These are phyloP conservation scores for Syrrhaptes paradoxus DNA, from an alignment of 2,113 vertebrate species.

Conservation along the genomic window DNA sequence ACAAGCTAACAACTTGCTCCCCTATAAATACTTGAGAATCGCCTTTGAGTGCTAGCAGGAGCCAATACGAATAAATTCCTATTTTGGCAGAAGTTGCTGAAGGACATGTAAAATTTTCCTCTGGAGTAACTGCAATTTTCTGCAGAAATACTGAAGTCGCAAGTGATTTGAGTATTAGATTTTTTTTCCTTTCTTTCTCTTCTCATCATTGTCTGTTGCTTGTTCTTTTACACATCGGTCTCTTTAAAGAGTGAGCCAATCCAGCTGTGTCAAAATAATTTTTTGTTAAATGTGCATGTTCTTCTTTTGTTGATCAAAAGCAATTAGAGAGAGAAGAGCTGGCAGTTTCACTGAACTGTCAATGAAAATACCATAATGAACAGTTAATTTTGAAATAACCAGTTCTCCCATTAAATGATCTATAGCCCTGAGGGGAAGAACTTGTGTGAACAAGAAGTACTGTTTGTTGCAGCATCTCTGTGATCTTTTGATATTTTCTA, in stretches of 20 bases:
- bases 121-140: neutral
- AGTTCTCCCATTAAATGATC: conserved; percentile 42
- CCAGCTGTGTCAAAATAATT: neutral
- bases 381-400: conserved; percentile 43
- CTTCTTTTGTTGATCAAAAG: conserved; percentile 35
- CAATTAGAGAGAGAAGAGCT: conserved; percentile 13
- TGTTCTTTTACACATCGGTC: neutral
- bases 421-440: conserved; percentile 1
- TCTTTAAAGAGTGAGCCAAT: neutral
- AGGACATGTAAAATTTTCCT: neutral
- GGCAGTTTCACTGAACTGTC: conserved; percentile 53
- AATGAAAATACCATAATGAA: conserved; percentile 44
- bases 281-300: conserved; percentile 19
- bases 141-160: neutral
- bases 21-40: neutral
- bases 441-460: neutral
- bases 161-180: neutral
- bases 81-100: neutral
- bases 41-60: neutral
- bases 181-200: neutral
- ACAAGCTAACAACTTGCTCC: neutral
- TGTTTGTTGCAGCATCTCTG: neutral
- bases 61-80: neutral
- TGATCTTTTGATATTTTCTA: conserved; percentile 34
- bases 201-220: neutral